These are phyloP conservation scores for Platorchestia sp. DNA, from an alignment of 1,140 invertebrate species.

Conservation along the genomic window DNA sequence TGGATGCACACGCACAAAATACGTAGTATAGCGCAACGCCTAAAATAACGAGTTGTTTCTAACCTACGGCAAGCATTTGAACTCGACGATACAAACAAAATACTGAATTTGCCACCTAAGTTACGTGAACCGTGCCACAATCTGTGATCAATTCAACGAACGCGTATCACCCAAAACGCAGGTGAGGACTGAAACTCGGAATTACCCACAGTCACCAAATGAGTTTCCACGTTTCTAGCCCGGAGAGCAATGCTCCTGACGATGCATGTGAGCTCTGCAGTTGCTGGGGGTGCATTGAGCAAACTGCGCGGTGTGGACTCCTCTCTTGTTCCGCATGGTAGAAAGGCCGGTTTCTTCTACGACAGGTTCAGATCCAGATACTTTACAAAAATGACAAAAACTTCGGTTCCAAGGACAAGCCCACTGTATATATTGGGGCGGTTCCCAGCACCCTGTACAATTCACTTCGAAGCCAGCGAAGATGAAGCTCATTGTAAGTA, in stretches of 20 bases:
- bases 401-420: not conserved
- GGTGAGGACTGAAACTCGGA: not conserved
- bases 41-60: no score
- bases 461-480: conserved; percentile 1
- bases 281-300: not conserved
- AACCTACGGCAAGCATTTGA: no score
- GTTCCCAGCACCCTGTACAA: not conserved
- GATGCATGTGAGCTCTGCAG: not conserved
- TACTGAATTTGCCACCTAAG: not conserved
- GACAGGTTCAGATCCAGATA: not conserved
- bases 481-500: conserved; percentile 24
- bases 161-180: not conserved
- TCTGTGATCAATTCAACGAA: not conserved
- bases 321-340: not conserved
- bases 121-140: not conserved
- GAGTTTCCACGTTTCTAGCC: no score
- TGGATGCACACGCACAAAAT: no score
- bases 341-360: not conserved
- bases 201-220: not conserved
- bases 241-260: not conserved
- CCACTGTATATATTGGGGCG: not conserved
- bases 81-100: no score
- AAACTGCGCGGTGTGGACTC: not conserved
- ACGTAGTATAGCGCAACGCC: no score
- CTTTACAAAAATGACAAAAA: not conserved